These are phyloP conservation scores for Platichthys stellatus DNA, from an alignment of 2,113 vertebrate genomes.

Conservation along the genomic window DNA sequence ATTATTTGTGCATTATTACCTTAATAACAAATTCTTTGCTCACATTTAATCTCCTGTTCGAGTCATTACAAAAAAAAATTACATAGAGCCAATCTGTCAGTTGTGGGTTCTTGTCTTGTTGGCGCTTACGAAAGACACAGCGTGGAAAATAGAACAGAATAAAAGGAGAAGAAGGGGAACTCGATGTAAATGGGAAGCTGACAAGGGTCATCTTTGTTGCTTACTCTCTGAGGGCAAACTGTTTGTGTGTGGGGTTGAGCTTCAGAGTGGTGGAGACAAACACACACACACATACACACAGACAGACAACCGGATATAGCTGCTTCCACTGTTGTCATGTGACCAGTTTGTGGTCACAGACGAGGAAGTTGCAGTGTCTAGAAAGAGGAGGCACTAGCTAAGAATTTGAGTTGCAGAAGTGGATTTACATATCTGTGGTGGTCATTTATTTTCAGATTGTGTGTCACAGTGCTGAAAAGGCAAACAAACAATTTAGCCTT, in stretches of 20 bases:
- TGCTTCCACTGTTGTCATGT: conserved; percentile 74
- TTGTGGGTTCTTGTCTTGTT: conserved; percentile 61
- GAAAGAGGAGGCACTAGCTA: conserved; percentile 28
- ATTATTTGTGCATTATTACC: background rate
- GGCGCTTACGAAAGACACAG: conserved; percentile 22
- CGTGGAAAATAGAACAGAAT: conserved; percentile 63
- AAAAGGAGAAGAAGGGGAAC: conserved; percentile 69
- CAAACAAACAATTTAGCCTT: background rate
- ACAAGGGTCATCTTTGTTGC: conserved; percentile 75
- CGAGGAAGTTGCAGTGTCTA: conserved; percentile 68
- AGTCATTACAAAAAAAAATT: background rate
- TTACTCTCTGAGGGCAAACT: conserved; percentile 59
- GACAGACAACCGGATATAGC: conserved; percentile 72
- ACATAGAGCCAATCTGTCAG: conserved; percentile 23
- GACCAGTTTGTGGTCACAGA: conserved; percentile 67
- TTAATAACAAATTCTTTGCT: background rate
- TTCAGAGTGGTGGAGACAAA: conserved; percentile 31
- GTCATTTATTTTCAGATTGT: background rate
- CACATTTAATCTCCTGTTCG: conserved; percentile 10
- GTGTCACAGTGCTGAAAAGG: background rate
- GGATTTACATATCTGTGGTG: background rate
- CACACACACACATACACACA: conserved; percentile 33
- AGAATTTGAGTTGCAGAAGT: conserved; percentile 31
- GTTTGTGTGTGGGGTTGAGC: conserved; percentile 36
- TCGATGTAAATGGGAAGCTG: conserved; percentile 72